Base-by-base conservation (phyloP, 2,888 invertebrate species). In the Corbicula japonica region DNA sequence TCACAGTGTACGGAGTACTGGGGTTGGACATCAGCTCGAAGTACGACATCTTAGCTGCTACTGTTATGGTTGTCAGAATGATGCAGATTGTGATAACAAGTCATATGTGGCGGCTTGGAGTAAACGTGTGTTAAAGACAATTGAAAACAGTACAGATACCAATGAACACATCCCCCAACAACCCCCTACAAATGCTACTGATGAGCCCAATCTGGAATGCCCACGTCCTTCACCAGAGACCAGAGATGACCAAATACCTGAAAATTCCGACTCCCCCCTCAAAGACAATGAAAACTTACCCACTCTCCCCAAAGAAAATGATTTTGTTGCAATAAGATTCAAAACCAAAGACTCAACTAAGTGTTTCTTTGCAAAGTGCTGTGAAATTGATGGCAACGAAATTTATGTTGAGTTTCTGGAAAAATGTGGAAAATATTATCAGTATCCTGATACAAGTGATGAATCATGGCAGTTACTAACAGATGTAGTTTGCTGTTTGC, bases 251-350 rank as follows among this genome's bases (percentile, higher is more conserved):
- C 38, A 8, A 21, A 21, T 21, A 46, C 4, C 4, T 10, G 3
- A 5, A 18, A 46, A 10, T 46, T 21, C 46, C 18, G 5, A 5
- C 15, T 18, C 15, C 46, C 15, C 6, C 18, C 18, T 4, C 18
- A 4, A 18, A 4, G 18, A 15, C 3, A 10, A 18, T 21, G n/a
- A 18, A 46, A 21, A 46, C 15, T 8, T 5, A 46, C 5, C n/a
- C 23, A 23, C 3, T 26, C 0, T 44, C 30, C n/a, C 15, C n/a
- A n/a, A n/a, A n/a, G n/a, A n/a, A n/a, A 61, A 61, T 41, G 60
- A 60, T 23, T 38, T 60, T 38, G 60, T 60, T 38, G 60, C 60
- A 6, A 38, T 60, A 0, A 41, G 26, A 28, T 60, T 60, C 26
- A 18, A 61, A 35, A 3, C 41, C 15, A 61, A 44, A 38, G 26